Evolutionary conservation across 2,797 vertebrate genomes (phyloP).

Genomic region (Pseudotriccus pelzelni): DNA sequence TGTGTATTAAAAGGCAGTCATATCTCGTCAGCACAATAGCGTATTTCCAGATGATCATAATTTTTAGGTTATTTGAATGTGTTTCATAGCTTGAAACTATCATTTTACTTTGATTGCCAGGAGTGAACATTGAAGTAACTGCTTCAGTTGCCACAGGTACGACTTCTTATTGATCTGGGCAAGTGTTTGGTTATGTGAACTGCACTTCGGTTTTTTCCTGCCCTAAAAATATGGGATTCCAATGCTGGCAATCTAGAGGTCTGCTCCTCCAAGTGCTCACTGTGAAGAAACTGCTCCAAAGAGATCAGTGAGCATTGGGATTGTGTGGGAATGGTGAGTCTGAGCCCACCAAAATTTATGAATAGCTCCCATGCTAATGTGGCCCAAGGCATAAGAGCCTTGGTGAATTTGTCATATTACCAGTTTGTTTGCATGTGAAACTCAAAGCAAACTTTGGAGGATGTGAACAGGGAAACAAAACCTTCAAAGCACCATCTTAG

Average conservation of each 20-base stretch:
- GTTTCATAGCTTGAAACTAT: neutral
- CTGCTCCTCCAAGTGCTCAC: neutral
- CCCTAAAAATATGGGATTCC: neutral
- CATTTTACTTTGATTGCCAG: neutral
- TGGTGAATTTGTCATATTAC: neutral
- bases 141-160: neutral
- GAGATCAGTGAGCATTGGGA: neutral
- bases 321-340: neutral
- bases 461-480: neutral
- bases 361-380: neutral
- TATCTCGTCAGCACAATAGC: neutral
- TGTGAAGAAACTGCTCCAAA: neutral
- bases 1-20: neutral
- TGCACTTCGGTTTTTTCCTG: neutral
- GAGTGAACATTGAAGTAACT: neutral
- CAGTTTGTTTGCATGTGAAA: neutral
- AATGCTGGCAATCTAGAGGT: neutral
- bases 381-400: neutral
- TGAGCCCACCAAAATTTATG: neutral
- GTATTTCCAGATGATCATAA: neutral
- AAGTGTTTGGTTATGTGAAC: neutral
- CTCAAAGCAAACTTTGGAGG: neutral
- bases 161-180: neutral
- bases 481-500: neutral
- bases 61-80: neutral